Conservation (phyloP, 2,888 invertebrate species). For the Drosophila suboccidentalis region DNA sequence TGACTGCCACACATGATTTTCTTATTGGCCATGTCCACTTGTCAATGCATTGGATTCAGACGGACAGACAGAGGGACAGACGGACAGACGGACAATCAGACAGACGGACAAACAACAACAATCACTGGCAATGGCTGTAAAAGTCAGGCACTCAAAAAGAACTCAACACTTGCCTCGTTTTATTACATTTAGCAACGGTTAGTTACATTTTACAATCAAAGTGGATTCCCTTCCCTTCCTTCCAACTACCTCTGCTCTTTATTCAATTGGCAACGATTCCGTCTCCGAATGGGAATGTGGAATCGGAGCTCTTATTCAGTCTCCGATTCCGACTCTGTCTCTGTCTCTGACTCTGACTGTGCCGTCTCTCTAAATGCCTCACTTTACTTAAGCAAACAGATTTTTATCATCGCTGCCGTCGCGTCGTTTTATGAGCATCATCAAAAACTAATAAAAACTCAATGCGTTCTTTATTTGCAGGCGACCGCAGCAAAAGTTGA, state of each 20-base stretch:
- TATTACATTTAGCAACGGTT: constrained; percentile 73
- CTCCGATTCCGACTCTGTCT: neutral
- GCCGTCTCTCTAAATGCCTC: constrained; percentile 65
- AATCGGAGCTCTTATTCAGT: constrained; percentile 2
- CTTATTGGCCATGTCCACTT: constrained; percentile 2
- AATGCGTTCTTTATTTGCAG: constrained; percentile 82
- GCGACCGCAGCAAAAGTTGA: constrained; percentile 52
- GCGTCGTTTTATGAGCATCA: constrained; percentile 80
- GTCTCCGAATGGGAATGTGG: neutral
- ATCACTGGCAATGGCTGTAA: constrained; percentile 40
- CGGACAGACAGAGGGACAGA: neutral
- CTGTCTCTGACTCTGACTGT: neutral
- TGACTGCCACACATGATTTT: constrained; percentile 2
- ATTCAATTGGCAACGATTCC: constrained; percentile 27
- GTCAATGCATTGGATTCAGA: constrained; percentile 2
- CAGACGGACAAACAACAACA: constrained; percentile 11
- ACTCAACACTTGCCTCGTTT: constrained; percentile 62
- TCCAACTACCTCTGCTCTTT: constrained; percentile 12
- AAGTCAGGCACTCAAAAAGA: constrained; percentile 41
- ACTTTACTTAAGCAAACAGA: constrained; percentile 80
- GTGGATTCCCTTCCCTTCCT: constrained; percentile 3
- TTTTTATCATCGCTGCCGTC: constrained; percentile 76
- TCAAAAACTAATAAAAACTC: constrained; percentile 82
- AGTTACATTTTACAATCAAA: constrained; percentile 63
- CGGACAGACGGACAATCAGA: neutral